phyloP scores from a whole-genome alignment of 2,113 vertebrate species.

The Salvator merianae region DNA sequence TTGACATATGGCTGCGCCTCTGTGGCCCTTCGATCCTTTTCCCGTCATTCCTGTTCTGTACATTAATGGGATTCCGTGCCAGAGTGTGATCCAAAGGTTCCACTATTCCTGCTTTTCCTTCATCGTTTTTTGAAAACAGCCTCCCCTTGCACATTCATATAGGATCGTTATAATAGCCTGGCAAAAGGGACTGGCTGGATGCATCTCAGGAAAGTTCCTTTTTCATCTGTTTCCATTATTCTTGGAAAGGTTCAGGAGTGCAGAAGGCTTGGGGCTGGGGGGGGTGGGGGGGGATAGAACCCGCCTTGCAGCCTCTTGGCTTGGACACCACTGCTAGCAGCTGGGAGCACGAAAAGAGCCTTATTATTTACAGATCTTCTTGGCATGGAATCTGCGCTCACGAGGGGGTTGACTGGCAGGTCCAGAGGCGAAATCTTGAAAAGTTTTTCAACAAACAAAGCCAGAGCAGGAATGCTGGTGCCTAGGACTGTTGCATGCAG shows the following conservation, averaged over 20 bases:
- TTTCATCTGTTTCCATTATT: slow-evolving; percentile 65
- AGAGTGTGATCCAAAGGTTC: slow-evolving; percentile 35
- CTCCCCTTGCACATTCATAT: slow-evolving; percentile 47
- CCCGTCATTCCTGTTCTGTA: neutral
- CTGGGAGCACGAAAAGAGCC: slow-evolving; percentile 31
- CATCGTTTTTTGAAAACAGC: neutral
- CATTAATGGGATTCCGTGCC: accelerated
- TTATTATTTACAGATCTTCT: neutral
- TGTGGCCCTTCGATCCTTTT: neutral
- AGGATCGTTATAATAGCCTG: slow-evolving; percentile 48
- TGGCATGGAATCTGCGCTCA: accelerated
- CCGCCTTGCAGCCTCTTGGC: slow-evolving; percentile 35
- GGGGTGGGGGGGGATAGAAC: neutral
- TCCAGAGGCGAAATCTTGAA: neutral
- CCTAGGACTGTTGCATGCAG: neutral
- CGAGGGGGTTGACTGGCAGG: accelerated
- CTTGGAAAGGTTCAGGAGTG: slow-evolving; percentile 55
- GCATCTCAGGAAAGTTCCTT: slow-evolving; percentile 55
- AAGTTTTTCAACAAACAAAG: neutral
- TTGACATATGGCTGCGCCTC: neutral
- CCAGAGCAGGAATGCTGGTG: accelerated
- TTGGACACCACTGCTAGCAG: slow-evolving; percentile 14
- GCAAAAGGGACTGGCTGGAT: slow-evolving; percentile 54
- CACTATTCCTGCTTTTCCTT: neutral
- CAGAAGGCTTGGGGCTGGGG: slow-evolving; percentile 6